Evolutionary conservation across 2,797 vertebrate genomes (phyloP), one percentile per base, ranked within the genome.

Genomic region (Acrossocheilus fasciatus): DNA sequence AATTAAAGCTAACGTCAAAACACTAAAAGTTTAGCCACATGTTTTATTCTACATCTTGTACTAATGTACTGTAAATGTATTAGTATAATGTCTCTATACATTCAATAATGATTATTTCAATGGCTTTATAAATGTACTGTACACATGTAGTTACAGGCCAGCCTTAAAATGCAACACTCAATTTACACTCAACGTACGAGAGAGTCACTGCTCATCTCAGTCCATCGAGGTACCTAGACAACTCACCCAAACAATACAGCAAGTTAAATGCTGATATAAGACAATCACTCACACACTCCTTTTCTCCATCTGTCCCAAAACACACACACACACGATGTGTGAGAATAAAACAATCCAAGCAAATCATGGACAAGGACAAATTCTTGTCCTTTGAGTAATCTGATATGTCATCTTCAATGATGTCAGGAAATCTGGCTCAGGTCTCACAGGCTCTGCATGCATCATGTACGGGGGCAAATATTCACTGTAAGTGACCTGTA

Each of bases 351-450:
- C 91, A 92, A 93, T 89, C 92, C 90, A 91, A 91, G 90, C 91
- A 93, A 93, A 94, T 93, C 92, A 92, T 70, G 91, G 93, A 93
- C 96, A 98, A 98, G 97, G 97, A 96, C 97, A 96, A 97, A 97
- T 95, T 95, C 90, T 92, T 93, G 94, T 94, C 95, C 96, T 96
- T 93, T 93, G 91, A 92, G 97, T 97, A 97, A 99, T 95, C 92
- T 88, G 95, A 98, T 96, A 96, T 91, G 89, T 92, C 93, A 94
- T 95, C 94, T 93, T 95, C 94, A 94, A 93, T 95, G 94, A 95
- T 94, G 94, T 95, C 95, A 95, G 92, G 91, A 93, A 91, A 93
- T 92, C 91, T 87, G 88, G 92, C 91, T 90, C 91, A 91, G 89
- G 92, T 92, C 86, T 87, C 74, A 66, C 47, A 83, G 86, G 82